Evolutionary conservation across 2,888 invertebrate genomes (phyloP), one percentile per base, ranked within the genome.

Genomic region (Caenorhabditis angaria): DNA sequence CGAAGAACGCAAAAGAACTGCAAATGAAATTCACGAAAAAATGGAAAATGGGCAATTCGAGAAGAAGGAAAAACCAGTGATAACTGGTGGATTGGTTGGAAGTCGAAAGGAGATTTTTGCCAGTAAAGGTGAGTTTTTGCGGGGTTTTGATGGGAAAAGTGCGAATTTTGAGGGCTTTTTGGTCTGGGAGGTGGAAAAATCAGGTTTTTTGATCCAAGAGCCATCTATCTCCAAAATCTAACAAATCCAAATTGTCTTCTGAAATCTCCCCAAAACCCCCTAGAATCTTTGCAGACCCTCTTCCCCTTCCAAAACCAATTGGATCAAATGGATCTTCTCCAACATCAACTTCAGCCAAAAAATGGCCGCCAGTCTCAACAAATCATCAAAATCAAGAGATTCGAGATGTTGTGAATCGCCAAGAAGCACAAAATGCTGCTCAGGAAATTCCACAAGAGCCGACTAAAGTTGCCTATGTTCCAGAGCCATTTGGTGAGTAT

Each of bases 341-440:
- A 20, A 70, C 65, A 41, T 56, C 61, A 14, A 56, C 47, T 20
- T 62, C 62, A 50, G 57, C 41, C 3, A 72, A 72, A 51, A 72
- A 72, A 50, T 72, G 71, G 71, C 71, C 73, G 5, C 69, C 74
- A 4, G 74, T 74, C 24, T 55, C 54, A 10, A 61, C 69, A 18
- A 73, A 65, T 22, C 6, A 22, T 51, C 53, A 67, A 54, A 50
- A 61, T 25, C 29, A 50, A 6, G 56, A 29, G 35, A 53, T 54
- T 18, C 25, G n/a, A 14, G 29, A 58, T 32, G 58, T 65, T 2
- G 65, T 62, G 22, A 70, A 70, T 55, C 62, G 62, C 14, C 10
- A 32, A 32, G 47, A 55, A 61, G 25, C 24, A 18, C 22, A 18
- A 54, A 2, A n/a, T 25, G 3, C 64, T 5, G 28, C 6, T 51